phyloP scores from a whole-genome alignment of 1,140 invertebrate species.

The Drosophila navojoa region DNA sequence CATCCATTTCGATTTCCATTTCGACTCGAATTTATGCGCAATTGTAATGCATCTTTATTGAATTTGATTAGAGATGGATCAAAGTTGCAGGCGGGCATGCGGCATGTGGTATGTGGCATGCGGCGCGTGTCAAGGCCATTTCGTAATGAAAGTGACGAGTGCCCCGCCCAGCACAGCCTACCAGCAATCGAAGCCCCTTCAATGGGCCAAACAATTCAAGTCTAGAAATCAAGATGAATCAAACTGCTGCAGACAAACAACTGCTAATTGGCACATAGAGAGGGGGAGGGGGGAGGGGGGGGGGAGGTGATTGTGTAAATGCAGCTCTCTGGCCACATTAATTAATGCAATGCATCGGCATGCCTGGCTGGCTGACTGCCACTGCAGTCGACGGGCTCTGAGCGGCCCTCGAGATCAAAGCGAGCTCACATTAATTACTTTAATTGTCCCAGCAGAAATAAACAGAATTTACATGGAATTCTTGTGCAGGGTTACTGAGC shows the following conservation, averaged over 20 bases:
- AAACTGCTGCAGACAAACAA: neutral
- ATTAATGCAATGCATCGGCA: neutral
- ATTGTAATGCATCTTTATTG: constrained; percentile 50
- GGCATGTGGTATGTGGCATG: neutral
- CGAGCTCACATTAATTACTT: too few species aligned
- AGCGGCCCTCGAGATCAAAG: too few species aligned
- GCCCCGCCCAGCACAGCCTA: neutral
- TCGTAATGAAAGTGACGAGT: constrained; percentile 32
- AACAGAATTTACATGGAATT: too few species aligned
- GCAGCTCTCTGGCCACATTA: neutral
- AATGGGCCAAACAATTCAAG: neutral
- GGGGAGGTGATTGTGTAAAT: neutral
- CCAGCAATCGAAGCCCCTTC: too few species aligned
- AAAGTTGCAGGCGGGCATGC: constrained; percentile 18
- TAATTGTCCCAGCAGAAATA: too few species aligned
- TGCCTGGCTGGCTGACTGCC: too few species aligned
- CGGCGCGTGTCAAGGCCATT: constrained; percentile 29
- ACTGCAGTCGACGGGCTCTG: too few species aligned
- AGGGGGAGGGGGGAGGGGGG: too few species aligned
- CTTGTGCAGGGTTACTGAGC: too few species aligned
- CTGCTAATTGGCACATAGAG: constrained; percentile 8
- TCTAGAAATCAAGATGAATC: constrained; percentile 1
- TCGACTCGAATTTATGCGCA: constrained; percentile 44
- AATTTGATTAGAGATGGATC: constrained; percentile 49
- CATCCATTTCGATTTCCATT: constrained; percentile 50